phyloP scores from a whole-genome alignment of 2,113 vertebrate genomes.

The Phrynosoma blainvillii region DNA sequence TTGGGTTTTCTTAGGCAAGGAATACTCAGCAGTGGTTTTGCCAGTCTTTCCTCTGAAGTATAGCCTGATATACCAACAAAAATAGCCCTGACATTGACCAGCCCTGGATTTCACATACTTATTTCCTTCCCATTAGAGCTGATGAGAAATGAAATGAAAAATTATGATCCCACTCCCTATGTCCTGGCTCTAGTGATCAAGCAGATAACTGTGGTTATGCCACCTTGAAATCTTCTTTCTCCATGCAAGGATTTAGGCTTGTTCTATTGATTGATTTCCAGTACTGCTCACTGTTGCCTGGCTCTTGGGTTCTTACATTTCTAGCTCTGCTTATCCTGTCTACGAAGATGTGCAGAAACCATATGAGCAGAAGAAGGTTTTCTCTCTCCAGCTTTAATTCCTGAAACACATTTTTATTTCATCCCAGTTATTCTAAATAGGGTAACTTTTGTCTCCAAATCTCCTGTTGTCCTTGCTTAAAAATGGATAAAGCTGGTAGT shows the following conservation, averaged over 20 bases:
- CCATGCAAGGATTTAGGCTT: neutral
- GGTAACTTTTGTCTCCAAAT: neutral
- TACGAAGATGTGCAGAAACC: neutral
- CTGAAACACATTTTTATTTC: neutral
- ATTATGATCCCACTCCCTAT: neutral
- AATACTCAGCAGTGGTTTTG: no score
- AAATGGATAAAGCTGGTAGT: no score
- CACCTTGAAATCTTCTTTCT: no score
- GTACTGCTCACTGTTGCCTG: no score
- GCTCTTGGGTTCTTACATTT: no score
- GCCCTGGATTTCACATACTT: neutral
- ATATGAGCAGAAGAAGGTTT: neutral
- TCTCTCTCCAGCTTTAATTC: neutral
- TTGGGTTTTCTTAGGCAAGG: no score
- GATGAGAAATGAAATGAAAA: neutral
- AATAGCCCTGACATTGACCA: neutral
- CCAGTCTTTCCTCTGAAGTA: no score
- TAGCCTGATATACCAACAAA: neutral
- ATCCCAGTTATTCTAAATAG: neutral
- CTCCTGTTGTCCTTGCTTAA: no score
- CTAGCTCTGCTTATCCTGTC: neutral
- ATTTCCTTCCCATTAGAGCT: neutral
- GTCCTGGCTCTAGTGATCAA: neutral
- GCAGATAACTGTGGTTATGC: no score
- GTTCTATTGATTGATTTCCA: neutral